A percentile compares a stretch with the other conserved stretches of the same genome.
phyloP scores from a whole-genome alignment of 2,888 invertebrate genomes.

The Leuctra nigra region DNA sequence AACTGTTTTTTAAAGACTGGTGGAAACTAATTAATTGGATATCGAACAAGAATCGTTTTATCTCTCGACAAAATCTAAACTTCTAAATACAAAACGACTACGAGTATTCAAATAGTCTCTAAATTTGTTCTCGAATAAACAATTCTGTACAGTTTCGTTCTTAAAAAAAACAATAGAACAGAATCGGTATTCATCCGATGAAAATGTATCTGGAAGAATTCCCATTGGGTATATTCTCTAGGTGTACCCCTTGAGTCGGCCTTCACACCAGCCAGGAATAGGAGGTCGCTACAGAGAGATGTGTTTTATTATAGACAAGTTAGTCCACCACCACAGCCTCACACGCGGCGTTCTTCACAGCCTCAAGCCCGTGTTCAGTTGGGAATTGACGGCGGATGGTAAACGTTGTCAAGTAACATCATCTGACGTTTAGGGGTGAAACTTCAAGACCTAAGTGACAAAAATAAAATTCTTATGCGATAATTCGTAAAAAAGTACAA shows the following conservation, averaged over 20 bases:
- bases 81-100: neutral
- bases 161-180: too few species aligned
- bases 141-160: neutral
- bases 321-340: too few species aligned
- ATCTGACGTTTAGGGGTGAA: too few species aligned
- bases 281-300: too few species aligned
- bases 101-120: neutral
- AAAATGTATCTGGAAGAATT: too few species aligned
- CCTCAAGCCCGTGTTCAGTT: neutral
- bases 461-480: too few species aligned
- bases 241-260: neutral
- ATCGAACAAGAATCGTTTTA: neutral
- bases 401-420: neutral
- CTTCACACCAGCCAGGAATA: neutral
- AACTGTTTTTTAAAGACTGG: too few species aligned
- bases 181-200: too few species aligned
- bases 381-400: neutral
- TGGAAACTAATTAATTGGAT: neutral
- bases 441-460: too few species aligned
- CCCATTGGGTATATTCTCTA: neutral
- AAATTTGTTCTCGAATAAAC: slow-evolving; percentile 1
- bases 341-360: neutral
- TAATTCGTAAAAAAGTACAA: too few species aligned
- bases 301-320: slow-evolving; percentile 6
- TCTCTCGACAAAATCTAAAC: neutral